phyloP scores from a whole-genome alignment of 2,888 invertebrate genomes.

The Chaetogeoica ovagalla region DNA sequence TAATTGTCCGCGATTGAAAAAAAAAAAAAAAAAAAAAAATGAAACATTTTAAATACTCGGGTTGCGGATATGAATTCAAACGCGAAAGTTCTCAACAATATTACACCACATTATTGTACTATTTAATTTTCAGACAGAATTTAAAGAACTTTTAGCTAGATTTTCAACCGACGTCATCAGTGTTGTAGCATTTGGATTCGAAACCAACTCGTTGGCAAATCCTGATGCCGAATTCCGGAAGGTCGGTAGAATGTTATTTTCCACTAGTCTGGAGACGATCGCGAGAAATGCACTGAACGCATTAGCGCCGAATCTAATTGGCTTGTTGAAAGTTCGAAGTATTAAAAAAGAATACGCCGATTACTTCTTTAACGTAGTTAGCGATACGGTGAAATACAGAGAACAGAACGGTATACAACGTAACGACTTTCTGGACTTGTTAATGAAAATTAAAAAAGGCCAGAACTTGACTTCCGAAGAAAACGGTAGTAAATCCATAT shows the following conservation, averaged over 20 bases:
- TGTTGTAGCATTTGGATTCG: constrained; percentile 62
- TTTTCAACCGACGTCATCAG: constrained; percentile 63
- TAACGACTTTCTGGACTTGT: constrained; percentile 55
- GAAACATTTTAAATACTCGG: too few species aligned
- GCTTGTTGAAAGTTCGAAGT: constrained; percentile 42
- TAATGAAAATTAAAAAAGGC: constrained; percentile 54
- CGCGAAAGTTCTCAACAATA: too few species aligned
- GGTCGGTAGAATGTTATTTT: constrained; percentile 57
- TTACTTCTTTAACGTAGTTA: constrained; percentile 51
- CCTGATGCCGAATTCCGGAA: constrained; percentile 60
- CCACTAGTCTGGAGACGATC: not conserved
- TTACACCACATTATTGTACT: not conserved
- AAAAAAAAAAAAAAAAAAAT: too few species aligned
- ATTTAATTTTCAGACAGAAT: constrained; percentile 58
- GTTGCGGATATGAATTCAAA: too few species aligned
- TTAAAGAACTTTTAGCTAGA: constrained; percentile 60
- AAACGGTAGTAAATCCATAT: constrained; percentile 1
- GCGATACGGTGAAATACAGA: constrained; percentile 53
- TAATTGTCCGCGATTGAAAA: too few species aligned
- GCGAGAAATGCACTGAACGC: constrained; percentile 37
- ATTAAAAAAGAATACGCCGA: constrained; percentile 49
- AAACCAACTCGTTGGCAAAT: constrained; percentile 60
- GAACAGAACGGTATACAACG: constrained; percentile 53
- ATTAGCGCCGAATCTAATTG: constrained; percentile 34
- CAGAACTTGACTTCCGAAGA: constrained; percentile 36